phyloP scores from a whole-genome alignment of 2,113 vertebrate species.

The Ageneiosus marmoratus region DNA sequence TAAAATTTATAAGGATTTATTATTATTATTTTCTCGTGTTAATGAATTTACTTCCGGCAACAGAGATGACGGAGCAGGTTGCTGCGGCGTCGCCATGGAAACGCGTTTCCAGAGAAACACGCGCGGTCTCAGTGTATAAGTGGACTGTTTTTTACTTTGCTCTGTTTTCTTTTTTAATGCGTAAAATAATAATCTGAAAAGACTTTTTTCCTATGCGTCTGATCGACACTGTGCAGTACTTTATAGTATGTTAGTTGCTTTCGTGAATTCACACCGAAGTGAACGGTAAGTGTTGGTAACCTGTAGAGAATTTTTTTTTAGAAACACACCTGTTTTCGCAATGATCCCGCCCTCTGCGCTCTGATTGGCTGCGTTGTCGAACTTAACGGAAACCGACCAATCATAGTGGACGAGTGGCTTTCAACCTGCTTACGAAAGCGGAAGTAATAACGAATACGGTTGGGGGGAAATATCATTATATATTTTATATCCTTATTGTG shows the following conservation, averaged over 20 bases:
- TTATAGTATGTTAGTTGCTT: not conserved
- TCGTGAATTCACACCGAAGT: not conserved
- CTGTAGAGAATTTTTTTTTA: not conserved
- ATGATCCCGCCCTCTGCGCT: not conserved
- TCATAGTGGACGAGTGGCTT: not conserved
- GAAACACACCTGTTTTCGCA: not conserved
- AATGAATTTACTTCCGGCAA: not conserved
- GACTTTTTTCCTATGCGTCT: no score
- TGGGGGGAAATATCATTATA: not conserved
- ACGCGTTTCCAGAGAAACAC: constrained; percentile 14
- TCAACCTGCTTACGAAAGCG: no score
- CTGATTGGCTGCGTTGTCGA: not conserved
- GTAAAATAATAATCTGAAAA: not conserved
- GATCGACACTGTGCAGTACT: no score
- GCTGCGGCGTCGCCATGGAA: not conserved
- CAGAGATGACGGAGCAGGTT: not conserved
- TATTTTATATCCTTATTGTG: not conserved
- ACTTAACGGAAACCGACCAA: not conserved
- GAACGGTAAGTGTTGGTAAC: not conserved
- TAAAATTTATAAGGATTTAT: not conserved
- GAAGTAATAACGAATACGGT: not conserved
- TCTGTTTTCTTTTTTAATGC: not conserved
- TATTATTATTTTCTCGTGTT: not conserved
- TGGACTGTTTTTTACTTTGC: not conserved
- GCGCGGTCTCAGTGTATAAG: not conserved